Base-by-base conservation (phyloP, 2,888 invertebrate genomes). In the Dendrolimus houi region DNA sequence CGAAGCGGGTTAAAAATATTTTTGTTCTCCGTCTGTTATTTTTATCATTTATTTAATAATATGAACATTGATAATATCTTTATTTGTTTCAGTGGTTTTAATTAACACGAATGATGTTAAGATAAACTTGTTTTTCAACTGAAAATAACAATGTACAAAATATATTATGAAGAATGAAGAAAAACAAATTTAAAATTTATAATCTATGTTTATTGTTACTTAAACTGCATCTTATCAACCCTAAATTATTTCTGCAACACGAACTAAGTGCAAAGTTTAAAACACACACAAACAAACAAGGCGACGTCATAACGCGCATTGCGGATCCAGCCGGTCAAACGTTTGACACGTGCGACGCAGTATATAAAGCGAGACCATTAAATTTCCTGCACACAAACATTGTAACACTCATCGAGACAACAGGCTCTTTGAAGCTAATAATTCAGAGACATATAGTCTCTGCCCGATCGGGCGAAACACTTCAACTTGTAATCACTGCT, bases 191-290 rank as follows among this genome's bases (percentile, higher is more conserved):
- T 53, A 47, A 47, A 47, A 14, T n/a, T n/a, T n/a, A n/a, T n/a
- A n/a, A n/a, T n/a, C n/a, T n/a, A n/a, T n/a, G n/a, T n/a, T n/a
- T n/a, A 14, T 29, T 29, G 29, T 29, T 29, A 3, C 3, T 29
- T 6, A 29, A 29, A 29, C 29, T 29, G 29, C 29, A 54, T 40
- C 29, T 6, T 41, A 1, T n/a, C 54, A 54, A 54, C 41, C 13
- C 29, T 14, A 54, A 62, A 63, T 29, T 64, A 59, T 59, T 60
- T 29, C 29, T 70, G 79, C 83, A 85, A 81, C 76, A 81, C 71
- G 69, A 54, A 66, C 66, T 68, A 68, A 79, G 81, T 82, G 79
- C 83, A 83, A 83, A 81, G 80, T 80, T 77, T 74, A 29, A 71
- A 68, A 68, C 66, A 62, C 74, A 74, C 58, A 75, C 68, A 63